Conservation (phyloP, 1,140 invertebrate genomes). For the Micrasema longulum region DNA sequence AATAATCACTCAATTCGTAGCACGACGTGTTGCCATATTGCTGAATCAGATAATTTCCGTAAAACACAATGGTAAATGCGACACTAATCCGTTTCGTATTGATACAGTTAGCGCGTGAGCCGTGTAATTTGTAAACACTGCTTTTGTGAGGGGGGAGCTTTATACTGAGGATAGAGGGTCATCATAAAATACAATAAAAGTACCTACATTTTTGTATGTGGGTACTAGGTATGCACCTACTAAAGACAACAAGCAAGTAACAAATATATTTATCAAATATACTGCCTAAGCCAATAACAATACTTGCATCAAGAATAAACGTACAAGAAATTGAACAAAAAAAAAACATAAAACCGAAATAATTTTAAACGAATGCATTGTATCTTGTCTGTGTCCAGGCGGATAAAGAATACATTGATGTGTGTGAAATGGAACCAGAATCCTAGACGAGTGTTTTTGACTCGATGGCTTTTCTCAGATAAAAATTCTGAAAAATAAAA, state of each 20-base stretch:
- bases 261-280: not conserved
- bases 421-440: no score
- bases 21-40: slow-evolving; percentile 42
- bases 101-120: slow-evolving; percentile 9
- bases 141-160: not conserved
- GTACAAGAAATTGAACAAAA: no score
- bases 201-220: not conserved
- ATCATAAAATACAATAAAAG: not conserved
- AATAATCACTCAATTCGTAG: slow-evolving; percentile 37
- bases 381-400: no score
- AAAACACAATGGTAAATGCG: slow-evolving; percentile 45
- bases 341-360: not conserved
- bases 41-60: slow-evolving; percentile 44
- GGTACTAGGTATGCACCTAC: not conserved
- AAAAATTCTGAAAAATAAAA: no score
- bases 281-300: no score
- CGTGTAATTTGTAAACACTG: slow-evolving; percentile 12
- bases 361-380: no score
- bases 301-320: no score
- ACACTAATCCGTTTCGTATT: slow-evolving; percentile 41
- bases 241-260: not conserved
- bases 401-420: no score
- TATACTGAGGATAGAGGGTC: not conserved
- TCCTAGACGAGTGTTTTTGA: no score
- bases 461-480: no score